These are phyloP conservation scores for Callospermophilus lateralis DNA, from an alignment of 2,113 vertebrate species.

Conservation along the genomic window DNA sequence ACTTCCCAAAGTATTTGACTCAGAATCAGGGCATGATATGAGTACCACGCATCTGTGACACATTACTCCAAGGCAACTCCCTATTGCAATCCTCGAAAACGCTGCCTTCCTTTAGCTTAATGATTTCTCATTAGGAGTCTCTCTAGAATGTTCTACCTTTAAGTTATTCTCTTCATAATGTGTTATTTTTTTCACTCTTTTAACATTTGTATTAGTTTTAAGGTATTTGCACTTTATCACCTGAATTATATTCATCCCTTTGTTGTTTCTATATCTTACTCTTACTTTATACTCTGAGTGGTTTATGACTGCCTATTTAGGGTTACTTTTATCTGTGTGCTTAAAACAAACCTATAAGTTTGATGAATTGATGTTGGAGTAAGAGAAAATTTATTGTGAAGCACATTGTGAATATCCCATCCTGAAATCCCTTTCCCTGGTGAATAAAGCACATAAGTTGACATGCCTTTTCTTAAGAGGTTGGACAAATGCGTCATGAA, in stretches of 20 bases:
- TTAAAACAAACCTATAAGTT: slow-evolving; percentile 26
- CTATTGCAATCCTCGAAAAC: background rate
- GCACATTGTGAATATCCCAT: slow-evolving; percentile 27
- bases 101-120: background rate
- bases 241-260: background rate
- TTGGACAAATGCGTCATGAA: slow-evolving; percentile 57
- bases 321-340: slow-evolving; percentile 50
- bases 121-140: background rate
- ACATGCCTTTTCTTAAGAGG: slow-evolving; percentile 45
- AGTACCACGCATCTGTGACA: background rate
- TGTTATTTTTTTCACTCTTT: background rate
- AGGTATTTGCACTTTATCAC: background rate
- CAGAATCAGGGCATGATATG: background rate
- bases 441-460: background rate
- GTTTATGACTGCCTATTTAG: background rate
- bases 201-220: slow-evolving; percentile 21
- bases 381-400: slow-evolving; percentile 39
- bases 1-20: slow-evolving; percentile 10
- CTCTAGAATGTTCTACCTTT: background rate
- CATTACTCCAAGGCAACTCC: background rate
- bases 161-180: background rate
- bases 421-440: slow-evolving; percentile 51
- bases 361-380: slow-evolving; percentile 47
- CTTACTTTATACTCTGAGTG: slow-evolving; percentile 1
- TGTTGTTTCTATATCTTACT: background rate